These are phyloP conservation scores for Gnathonemus longibarbis DNA, from an alignment of 2,113 vertebrate species.

Conservation along the genomic window DNA sequence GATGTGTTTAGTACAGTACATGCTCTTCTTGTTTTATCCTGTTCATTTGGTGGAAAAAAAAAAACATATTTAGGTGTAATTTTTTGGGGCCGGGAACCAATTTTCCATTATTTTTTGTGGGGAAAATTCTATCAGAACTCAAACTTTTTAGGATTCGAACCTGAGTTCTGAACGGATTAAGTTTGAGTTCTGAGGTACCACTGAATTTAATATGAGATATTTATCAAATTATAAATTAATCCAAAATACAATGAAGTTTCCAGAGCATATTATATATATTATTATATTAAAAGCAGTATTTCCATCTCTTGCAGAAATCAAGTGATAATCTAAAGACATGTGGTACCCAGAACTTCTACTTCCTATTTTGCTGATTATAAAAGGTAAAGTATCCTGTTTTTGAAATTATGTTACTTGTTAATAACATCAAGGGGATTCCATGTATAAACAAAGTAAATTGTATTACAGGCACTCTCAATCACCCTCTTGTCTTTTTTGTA, in stretches of 20 bases:
- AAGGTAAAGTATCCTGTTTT: constrained; percentile 44
- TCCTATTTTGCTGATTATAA: constrained; percentile 57
- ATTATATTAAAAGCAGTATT: not conserved
- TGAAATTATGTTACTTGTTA: not conserved
- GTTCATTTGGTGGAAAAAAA: no score
- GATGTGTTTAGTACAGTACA: no score
- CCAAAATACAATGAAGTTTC: not conserved
- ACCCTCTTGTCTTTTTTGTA: not conserved
- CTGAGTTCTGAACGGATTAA: no score
- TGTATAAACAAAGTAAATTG: not conserved
- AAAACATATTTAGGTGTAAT: no score
- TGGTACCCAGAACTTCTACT: constrained; percentile 63
- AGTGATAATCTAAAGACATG: constrained; percentile 55
- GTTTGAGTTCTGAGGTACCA: no score
- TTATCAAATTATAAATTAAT: not conserved
- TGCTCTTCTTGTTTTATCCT: no score
- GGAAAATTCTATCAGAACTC: no score
- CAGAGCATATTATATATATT: not conserved
- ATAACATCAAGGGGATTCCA: not conserved
- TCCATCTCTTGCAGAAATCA: constrained; percentile 49
- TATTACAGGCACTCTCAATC: not conserved
- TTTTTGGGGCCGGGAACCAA: no score
- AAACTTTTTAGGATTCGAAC: no score
- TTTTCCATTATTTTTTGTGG: no score
- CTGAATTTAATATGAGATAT: not conserved